phyloP scores from a whole-genome alignment of 2,113 vertebrate genomes.

The Corynorhinus townsendii region DNA sequence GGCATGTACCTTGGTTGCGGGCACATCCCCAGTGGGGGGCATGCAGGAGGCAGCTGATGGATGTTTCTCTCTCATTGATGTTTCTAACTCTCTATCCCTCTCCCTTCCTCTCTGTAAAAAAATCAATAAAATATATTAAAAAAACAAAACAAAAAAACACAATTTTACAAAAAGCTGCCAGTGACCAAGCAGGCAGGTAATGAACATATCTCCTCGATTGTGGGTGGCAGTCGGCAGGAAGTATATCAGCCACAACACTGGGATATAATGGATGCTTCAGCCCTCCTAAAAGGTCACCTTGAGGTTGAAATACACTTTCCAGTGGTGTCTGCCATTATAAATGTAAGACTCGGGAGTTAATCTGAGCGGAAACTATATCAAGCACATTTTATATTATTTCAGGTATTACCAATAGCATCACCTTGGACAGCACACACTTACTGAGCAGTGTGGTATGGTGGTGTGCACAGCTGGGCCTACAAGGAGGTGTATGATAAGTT shows the following conservation, averaged over 20 bases:
- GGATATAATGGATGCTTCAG: neutral
- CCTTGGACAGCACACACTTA: neutral
- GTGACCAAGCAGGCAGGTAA: slow-evolving; percentile 38
- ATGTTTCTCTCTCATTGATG: no score
- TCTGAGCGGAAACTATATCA: neutral
- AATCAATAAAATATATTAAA: no score
- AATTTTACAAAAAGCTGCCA: neutral
- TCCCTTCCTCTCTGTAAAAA: no score
- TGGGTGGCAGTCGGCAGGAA: neutral
- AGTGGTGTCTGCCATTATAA: neutral
- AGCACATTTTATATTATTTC: neutral
- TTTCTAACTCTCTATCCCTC: no score
- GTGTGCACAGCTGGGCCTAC: neutral
- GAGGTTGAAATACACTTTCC: neutral
- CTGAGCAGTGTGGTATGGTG: neutral
- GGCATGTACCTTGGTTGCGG: no score
- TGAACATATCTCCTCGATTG: slow-evolving; percentile 25
- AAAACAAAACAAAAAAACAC: no score
- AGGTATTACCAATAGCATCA: neutral
- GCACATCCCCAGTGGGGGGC: no score
- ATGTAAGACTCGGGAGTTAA: neutral
- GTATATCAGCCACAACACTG: neutral
- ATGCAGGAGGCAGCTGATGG: no score
- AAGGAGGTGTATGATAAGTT: accelerated
- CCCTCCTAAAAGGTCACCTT: neutral